Evolutionary conservation across 2,113 vertebrate genomes (phyloP), one percentile per base, ranked within the genome.

Genomic region (Tachysurus vachellii): DNA sequence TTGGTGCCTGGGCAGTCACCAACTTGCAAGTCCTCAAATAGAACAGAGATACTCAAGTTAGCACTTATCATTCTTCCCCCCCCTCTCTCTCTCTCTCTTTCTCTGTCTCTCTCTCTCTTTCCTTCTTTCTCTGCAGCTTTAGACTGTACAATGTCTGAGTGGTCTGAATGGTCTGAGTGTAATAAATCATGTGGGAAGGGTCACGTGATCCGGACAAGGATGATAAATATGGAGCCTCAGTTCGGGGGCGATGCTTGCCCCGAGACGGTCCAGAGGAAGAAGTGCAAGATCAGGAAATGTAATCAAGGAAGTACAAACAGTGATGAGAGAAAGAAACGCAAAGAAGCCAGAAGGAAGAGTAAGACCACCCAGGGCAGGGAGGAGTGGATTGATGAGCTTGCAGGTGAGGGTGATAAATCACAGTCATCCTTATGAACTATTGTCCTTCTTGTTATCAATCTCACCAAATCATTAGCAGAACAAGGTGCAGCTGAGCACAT

Each of bases 181-280:
- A 99, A 98, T 81, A 99, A 98, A 88, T 99, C 98, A 0, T 99
- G 98, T 21, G 98, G 98, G 13, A 99, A 99, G 91, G 98, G 98
- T 75, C 98, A 99, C 82, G 94, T 96, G 90, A 98, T 99, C 91
- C 96, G 98, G 88, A 99, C 97, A 0, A 96, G 98, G 86, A 94
- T 95, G 91, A 96, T 99, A 16, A 96, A 95, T 90, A 92, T 96
- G 92, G 98, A 99, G 93, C 97, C 98, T 21, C 98, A 99, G 94
- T 99, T 99, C 89, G 97, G 98, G 23, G 98, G 98, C 0, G 90
- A 95, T 79, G 89, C 94, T 2, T 99, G 98, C 86, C 95, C 96
- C 6, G 98, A 99, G 93, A 96, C 96, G 0, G 96, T 98, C 12
- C 98, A 99, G 88, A 95, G 98, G 2, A 96, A 96, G 66, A 98